phyloP scores from a whole-genome alignment of 2,888 invertebrate species.

The Xestoiulus laeticollis region DNA sequence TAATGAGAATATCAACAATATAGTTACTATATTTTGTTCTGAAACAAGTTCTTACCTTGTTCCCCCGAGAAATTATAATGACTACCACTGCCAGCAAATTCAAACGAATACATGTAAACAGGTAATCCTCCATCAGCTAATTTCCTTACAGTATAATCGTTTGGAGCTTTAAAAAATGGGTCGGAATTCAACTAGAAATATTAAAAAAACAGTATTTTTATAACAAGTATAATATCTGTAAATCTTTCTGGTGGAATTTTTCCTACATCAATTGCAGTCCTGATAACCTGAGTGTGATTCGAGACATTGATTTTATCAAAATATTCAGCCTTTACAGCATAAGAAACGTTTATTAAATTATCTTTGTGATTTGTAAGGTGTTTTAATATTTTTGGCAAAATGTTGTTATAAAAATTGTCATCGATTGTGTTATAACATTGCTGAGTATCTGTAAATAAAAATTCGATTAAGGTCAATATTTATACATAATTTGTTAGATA shows the following conservation, averaged over 20 bases:
- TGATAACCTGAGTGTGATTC: not conserved
- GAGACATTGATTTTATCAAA: slow-evolving; percentile 50
- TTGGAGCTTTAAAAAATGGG: slow-evolving; percentile 44
- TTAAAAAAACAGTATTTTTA: not conserved
- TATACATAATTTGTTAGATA: not conserved
- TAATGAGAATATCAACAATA: not conserved
- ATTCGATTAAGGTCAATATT: not conserved
- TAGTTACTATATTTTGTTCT: no score
- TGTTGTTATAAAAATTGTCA: slow-evolving; percentile 27
- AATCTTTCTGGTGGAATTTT: no score
- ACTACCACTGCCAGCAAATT: slow-evolving; percentile 23
- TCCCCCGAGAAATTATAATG: slow-evolving; percentile 36
- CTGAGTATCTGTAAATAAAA: not conserved
- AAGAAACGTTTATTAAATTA: slow-evolving; percentile 48
- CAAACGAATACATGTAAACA: slow-evolving; percentile 51
- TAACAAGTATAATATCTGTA: not conserved
- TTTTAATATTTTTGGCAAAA: not conserved
- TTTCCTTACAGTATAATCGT: slow-evolving; percentile 38
- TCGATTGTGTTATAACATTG: not conserved
- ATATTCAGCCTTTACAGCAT: slow-evolving; percentile 52
- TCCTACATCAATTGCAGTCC: slow-evolving; percentile 46
- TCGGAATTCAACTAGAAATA: slow-evolving; percentile 45
- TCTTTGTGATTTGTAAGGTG: not conserved
- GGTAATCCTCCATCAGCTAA: slow-evolving; percentile 23
- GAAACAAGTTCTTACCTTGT: not conserved